A percentile compares a stretch with the other conserved stretches of the same genome.
These are phyloP conservation scores for Calephelis perditalis DNA, from an alignment of 2,888 invertebrate species.

Conservation along the genomic window DNA sequence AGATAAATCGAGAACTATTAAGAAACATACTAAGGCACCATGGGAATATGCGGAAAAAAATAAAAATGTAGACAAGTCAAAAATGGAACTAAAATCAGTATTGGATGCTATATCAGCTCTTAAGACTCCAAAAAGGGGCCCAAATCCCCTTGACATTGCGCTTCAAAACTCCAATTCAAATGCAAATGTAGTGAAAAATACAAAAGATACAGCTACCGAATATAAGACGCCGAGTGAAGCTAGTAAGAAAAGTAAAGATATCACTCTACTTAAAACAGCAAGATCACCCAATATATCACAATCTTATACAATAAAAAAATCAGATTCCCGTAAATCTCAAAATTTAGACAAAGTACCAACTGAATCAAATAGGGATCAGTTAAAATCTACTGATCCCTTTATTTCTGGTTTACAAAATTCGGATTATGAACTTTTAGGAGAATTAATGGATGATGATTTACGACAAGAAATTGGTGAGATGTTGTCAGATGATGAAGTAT, in stretches of 20 bases:
- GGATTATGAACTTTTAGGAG: constrained; percentile 65
- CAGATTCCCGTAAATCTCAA: constrained; percentile 15
- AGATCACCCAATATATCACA: background rate
- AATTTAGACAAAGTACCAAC: constrained; percentile 31
- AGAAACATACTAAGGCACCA: background rate
- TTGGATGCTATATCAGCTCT: constrained; percentile 55
- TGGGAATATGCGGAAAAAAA: background rate
- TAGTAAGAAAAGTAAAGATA: constrained; percentile 2
- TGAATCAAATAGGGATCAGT: constrained; percentile 31
- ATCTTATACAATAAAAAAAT: constrained; percentile 18
- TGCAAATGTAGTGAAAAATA: constrained; percentile 35
- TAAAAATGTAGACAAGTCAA: constrained; percentile 4
- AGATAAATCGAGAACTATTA: background rate
- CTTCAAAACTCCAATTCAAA: constrained; percentile 40
- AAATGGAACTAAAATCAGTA: constrained; percentile 49
- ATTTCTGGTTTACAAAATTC: constrained; percentile 56
- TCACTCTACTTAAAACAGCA: background rate
- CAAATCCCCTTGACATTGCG: constrained; percentile 52
- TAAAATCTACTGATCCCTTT: constrained; percentile 46
- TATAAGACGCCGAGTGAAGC: constrained; percentile 27
- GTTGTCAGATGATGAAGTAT: constrained; percentile 56
- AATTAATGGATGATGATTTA: constrained; percentile 65
- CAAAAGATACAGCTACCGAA: constrained; percentile 32
- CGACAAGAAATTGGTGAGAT: constrained; percentile 66
- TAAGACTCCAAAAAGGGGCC: constrained; percentile 59